Base-by-base conservation (phyloP, 1,140 invertebrate species). In the Ladona fulva region DNA sequence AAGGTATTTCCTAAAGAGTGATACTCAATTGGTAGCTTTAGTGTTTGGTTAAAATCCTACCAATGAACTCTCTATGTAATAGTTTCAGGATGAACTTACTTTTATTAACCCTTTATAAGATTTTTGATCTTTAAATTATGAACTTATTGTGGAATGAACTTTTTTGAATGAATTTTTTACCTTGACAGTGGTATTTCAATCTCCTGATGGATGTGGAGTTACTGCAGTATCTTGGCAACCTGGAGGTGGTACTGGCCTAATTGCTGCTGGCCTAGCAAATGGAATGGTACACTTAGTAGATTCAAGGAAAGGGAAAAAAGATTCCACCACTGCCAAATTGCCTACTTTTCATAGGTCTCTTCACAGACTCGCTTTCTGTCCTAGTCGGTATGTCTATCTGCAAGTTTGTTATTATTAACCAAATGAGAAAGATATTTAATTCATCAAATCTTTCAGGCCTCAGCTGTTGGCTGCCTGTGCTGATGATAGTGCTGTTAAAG, bases 381-480 rank as follows among this genome's bases (percentile, higher is more conserved):
- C 24, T 16, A 24, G 29, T 25, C 14, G 74, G 74, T 75, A 75
- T 19, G 66, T 73, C 12, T 73, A 73, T 22, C 16, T 75, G 14
- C 24, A 6, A 10, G 29, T 75, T 25, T 14, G 5, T 10, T 37
- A 24, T 25, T 37, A 25, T 25, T 8, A 37, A 37, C 8, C 29
- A 37, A 5, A 66, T 22, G 5, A 19, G 52, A 22, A 16, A 12
- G 14, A 66, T 66, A 6, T 66, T 66, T 66, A 3, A 66, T 66
- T 16, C 14, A 12, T 66, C 12, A 66, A 19, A 19, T 66, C 16
- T 66, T 5, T 25, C 77, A 80, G 80, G 14, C n/a, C 76, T 24
- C 42, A 79, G 10, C 77, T 42, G 22, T 52, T 81, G n/a, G 81
- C 80, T 29, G 79, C 77, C 1, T 79, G 80, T 79, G 80, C 78